Conservation (phyloP, 2,113 vertebrate species). For the Oncorhynchus masou region DNA sequence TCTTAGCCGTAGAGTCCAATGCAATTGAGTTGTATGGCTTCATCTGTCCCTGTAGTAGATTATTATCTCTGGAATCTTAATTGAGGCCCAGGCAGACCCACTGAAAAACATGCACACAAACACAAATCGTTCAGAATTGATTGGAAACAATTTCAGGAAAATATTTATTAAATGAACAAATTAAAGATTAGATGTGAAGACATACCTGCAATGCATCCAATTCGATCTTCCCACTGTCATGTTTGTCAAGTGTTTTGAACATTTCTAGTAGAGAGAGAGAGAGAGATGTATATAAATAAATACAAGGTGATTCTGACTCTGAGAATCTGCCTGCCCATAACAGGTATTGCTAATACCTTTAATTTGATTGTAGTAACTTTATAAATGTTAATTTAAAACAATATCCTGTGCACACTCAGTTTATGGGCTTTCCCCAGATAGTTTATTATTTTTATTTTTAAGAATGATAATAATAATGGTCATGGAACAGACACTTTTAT, state of each 20-base stretch:
- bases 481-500: no score
- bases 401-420: background rate
- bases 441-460: background rate
- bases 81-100: constrained; percentile 62
- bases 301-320: background rate
- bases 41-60: background rate
- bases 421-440: background rate
- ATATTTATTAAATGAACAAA: background rate
- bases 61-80: constrained; percentile 18
- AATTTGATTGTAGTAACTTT: no score
- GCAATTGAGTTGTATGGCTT: background rate
- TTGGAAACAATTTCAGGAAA: background rate
- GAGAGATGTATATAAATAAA: background rate
- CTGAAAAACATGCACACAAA: constrained; percentile 39
- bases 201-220: constrained; percentile 63
- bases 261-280: constrained; percentile 44
- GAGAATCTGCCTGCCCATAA: background rate
- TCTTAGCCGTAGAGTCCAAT: background rate
- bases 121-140: background rate
- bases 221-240: constrained; percentile 53
- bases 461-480: no score
- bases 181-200: no score
- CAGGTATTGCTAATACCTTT: no score
- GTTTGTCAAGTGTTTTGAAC: constrained; percentile 61
- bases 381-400: background rate